These are phyloP conservation scores for Malachius bipustulatus DNA, from an alignment of 2,888 invertebrate species.

Conservation along the genomic window DNA sequence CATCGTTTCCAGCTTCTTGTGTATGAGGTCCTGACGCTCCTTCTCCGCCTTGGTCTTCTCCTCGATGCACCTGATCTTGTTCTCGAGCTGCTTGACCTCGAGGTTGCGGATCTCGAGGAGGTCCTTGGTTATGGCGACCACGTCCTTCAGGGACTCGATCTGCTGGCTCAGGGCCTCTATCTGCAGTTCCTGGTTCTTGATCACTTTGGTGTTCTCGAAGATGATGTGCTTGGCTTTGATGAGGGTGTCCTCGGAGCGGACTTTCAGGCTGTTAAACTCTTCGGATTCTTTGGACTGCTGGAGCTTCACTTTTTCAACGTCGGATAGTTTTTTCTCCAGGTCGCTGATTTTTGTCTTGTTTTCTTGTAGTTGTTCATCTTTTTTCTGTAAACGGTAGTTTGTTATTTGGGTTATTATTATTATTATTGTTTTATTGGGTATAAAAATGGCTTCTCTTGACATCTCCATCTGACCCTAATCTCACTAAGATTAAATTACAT, in stretches of 20 bases:
- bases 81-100: constrained; percentile 61
- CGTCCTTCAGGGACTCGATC: constrained; percentile 66
- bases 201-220: constrained; percentile 64
- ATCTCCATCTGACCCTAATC: no score
- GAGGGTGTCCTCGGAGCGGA: constrained; percentile 42
- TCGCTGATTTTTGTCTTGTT: constrained; percentile 17
- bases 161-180: constrained; percentile 60
- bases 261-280: constrained; percentile 32
- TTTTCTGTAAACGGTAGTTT: constrained; percentile 26
- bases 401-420: no score
- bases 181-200: constrained; percentile 68
- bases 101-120: constrained; percentile 64
- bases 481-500: no score
- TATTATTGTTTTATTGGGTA: no score
- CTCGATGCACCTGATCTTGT: constrained; percentile 57
- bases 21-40: constrained; percentile 54
- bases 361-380: constrained; percentile 21
- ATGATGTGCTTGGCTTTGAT: constrained; percentile 57
- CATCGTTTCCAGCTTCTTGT: constrained; percentile 59
- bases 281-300: constrained; percentile 28
- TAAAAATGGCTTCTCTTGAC: no score
- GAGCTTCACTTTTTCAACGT: constrained; percentile 27
- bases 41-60: constrained; percentile 58
- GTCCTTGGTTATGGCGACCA: constrained; percentile 70
- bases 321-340: constrained; percentile 30